Percentiles rank a stretch among this genome's conserved stretches.
Conservation (phyloP, 2,113 vertebrate species). For the Ceratotherium simum region DNA sequence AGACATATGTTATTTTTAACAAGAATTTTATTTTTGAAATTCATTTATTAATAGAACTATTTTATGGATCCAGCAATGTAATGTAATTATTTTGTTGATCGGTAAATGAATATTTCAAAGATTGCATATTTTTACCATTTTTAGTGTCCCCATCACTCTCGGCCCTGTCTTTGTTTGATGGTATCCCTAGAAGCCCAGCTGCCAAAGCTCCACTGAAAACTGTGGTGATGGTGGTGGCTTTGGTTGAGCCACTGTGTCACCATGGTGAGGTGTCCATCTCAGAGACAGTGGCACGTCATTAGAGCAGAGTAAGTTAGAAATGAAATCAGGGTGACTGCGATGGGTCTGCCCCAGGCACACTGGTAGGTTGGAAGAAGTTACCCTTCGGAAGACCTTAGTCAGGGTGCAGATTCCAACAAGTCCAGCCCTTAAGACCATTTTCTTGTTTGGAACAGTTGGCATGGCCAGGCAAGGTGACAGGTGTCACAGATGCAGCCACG, state of each 20-base stretch:
- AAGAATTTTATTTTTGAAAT: neutral
- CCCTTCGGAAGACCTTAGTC: neutral
- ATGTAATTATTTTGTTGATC: neutral
- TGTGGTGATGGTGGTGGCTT: rapidly evolving
- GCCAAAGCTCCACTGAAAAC: neutral
- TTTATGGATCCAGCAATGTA: neutral
- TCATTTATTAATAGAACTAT: neutral
- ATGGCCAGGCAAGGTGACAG: neutral
- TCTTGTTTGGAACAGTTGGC: rapidly evolving
- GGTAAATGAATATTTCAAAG: neutral
- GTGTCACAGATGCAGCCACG: neutral
- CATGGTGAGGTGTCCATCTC: rapidly evolving
- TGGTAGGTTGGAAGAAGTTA: rapidly evolving
- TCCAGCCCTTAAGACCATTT: too few species aligned
- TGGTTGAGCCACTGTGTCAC: neutral
- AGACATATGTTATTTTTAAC: neutral
- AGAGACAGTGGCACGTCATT: rapidly evolving
- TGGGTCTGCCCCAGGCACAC: too few species aligned
- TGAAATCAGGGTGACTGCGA: rapidly evolving
- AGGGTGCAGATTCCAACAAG: rapidly evolving
- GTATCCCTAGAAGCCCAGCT: neutral
- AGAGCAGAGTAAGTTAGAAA: rapidly evolving
- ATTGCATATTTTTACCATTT: neutral
- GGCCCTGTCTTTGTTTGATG: rapidly evolving
- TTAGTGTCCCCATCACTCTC: neutral